Conservation (phyloP, 2,797 vertebrate genomes). For the Leptatherina wallacei region DNA sequence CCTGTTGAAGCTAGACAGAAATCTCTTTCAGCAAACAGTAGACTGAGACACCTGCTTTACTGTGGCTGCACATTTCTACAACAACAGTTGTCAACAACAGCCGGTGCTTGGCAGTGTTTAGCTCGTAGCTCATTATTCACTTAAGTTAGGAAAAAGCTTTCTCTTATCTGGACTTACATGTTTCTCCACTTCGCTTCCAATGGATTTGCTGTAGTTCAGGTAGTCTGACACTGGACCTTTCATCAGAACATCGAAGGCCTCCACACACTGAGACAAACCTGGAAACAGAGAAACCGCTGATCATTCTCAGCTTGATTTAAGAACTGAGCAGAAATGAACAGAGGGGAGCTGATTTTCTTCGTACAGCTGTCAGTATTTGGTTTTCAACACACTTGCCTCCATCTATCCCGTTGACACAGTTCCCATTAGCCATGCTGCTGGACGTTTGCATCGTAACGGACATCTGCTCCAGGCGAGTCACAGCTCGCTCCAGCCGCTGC, state of each 20-base stretch:
- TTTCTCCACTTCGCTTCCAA: constrained; percentile 91
- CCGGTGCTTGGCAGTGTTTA: constrained; percentile 16
- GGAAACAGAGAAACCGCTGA: constrained; percentile 27
- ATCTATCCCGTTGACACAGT: constrained; percentile 86
- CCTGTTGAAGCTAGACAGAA: constrained; percentile 1
- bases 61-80: constrained; percentile 5
- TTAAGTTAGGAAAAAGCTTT: not conserved
- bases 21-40: not conserved
- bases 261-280: constrained; percentile 87
- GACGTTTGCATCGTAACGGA: constrained; percentile 78
- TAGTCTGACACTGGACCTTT: constrained; percentile 89
- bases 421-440: constrained; percentile 77
- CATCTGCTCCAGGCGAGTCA: constrained; percentile 89
- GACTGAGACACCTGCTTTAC: not conserved
- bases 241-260: constrained; percentile 91
- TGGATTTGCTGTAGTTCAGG: constrained; percentile 87
- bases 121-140: constrained; percentile 5
- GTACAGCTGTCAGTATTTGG: not conserved
- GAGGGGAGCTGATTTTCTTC: not conserved
- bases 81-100: constrained; percentile 47
- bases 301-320: not conserved
- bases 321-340: not conserved
- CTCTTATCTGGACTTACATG: constrained; percentile 85
- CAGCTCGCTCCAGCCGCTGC: constrained; percentile 91
- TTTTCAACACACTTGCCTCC: constrained; percentile 81